phyloP scores from a whole-genome alignment of 2,888 invertebrate genomes.

The Steromphala cineraria region DNA sequence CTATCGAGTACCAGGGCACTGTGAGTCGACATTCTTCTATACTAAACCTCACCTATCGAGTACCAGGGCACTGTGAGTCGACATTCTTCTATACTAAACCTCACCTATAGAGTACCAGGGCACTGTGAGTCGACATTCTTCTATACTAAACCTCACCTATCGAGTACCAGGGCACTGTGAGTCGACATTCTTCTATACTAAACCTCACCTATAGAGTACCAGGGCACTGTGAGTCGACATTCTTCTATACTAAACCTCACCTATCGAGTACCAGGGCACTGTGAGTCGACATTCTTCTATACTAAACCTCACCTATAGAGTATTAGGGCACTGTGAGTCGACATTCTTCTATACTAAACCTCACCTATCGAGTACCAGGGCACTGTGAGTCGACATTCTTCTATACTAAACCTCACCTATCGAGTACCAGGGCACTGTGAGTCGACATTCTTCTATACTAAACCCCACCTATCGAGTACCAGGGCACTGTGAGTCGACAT shows the following conservation, averaged over 20 bases:
- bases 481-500: slow-evolving; percentile 2
- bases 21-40: slow-evolving; percentile 12
- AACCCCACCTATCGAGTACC: not conserved
- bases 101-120: not conserved
- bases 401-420: not conserved
- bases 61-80: slow-evolving; percentile 1
- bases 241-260: not conserved
- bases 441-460: slow-evolving; percentile 7
- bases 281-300: slow-evolving; percentile 12
- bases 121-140: slow-evolving; percentile 12
- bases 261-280: not conserved
- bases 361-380: not conserved
- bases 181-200: slow-evolving; percentile 7
- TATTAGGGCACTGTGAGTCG: slow-evolving; percentile 2
- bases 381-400: slow-evolving; percentile 12
- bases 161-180: not conserved
- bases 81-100: slow-evolving; percentile 13
- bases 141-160: not conserved
- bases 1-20: not conserved
- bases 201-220: not conserved
- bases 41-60: not conserved
- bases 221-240: slow-evolving; percentile 2
- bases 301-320: not conserved
- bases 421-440: not conserved
- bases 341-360: slow-evolving; percentile 13